Evolutionary conservation across 2,113 vertebrate species (phyloP), one percentile per base, ranked within the genome.

Genomic region (Coryphaenoides rupestris): DNA sequence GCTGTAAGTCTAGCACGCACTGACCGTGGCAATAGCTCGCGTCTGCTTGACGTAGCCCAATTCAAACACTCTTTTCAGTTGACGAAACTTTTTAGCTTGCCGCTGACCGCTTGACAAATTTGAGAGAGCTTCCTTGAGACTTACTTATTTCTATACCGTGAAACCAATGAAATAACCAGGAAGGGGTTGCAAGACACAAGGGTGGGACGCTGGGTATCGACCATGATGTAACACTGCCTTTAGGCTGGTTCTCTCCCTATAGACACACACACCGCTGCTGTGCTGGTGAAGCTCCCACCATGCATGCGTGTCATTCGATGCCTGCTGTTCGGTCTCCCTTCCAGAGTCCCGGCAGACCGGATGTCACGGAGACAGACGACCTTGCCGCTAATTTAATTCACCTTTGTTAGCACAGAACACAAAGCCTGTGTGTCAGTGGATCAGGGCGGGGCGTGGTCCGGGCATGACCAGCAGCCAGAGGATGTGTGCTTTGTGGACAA

Each of bases 321-420:
- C 77, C 55, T 55, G 21, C 65, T 59, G 50, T 60, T 14, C 46
- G 33, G 65, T 66, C 46, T 57, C 56, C 65, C 22, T 15, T 74
- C 68, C 62, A 65, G 19, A 59, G 59, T 57, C 79, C 76, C 62
- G 17, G 24, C 49, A 66, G 69, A 23, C 60, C 22, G 47, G 24
- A 74, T 62, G 60, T 63, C 66, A n/a, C n/a, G n/a, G n/a, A 76
- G 72, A 24, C 54, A 53, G 66, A 28, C 55, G 72, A 82, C 77
- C 73, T 75, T 79, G 72, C n/a, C n/a, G n/a, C 70, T 74, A 73
- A 81, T 76, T 63, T 63, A 68, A 61, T 72, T 78, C 75, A 81
- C 73, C 76, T 68, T 73, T 14, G 55, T 72, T 62, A 76, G n/a
- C n/a, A 56, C 66, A 67, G 73, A 75, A 80, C 57, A 68, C 52